Conservation (phyloP, 1,140 invertebrate species). For the Nylanderia fulva region DNA sequence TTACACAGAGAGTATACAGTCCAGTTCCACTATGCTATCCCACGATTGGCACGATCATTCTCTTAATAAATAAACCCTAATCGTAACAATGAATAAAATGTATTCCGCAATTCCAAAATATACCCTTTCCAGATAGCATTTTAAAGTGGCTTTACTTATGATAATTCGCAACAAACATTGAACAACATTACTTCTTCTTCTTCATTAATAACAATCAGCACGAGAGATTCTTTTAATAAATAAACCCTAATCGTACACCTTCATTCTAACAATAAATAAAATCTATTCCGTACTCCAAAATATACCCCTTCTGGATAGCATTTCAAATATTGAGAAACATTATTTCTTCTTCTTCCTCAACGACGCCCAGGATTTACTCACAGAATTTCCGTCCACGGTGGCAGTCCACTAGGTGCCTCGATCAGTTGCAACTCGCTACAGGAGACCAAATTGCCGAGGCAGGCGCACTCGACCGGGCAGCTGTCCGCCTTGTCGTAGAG, state of each 20-base stretch:
- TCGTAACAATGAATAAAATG: neutral
- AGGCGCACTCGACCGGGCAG: constrained; percentile 83
- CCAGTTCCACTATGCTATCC: neutral
- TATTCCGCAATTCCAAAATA: neutral
- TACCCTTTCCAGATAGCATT: no score
- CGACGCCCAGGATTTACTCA: constrained; percentile 72
- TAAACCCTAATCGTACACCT: no score
- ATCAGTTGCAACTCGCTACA: constrained; percentile 81
- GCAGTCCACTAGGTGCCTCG: constrained; percentile 81
- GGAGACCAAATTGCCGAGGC: constrained; percentile 81
- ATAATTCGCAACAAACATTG: no score
- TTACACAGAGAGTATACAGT: constrained; percentile 51
- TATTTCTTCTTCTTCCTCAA: neutral
- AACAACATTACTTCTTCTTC: no score
- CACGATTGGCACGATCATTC: neutral
- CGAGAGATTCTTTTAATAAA: no score
- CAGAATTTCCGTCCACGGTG: constrained; percentile 83
- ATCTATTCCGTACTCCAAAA: neutral
- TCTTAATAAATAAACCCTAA: no score
- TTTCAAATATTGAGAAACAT: no score
- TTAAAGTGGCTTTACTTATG: no score
- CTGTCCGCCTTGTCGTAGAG: constrained; percentile 58
- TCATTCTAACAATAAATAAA: neutral
- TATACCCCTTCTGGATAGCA: no score
- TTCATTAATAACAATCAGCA: no score